Percentiles rank a stretch among this genome's conserved stretches.
These are phyloP conservation scores for Microplitis mediator DNA, from an alignment of 1,140 invertebrate species.

Conservation along the genomic window DNA sequence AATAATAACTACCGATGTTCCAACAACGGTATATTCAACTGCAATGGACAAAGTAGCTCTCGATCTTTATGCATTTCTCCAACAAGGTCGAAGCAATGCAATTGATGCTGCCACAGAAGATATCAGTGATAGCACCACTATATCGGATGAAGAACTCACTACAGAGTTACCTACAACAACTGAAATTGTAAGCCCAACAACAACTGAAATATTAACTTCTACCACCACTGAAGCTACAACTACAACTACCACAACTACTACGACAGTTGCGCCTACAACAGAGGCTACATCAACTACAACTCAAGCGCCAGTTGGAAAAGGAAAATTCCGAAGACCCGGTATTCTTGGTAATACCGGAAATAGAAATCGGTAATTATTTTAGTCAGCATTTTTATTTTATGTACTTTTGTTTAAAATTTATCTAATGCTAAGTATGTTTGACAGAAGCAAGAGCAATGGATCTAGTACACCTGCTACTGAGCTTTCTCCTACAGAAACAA, in stretches of 20 bases:
- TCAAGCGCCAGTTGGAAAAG: slow-evolving; percentile 51
- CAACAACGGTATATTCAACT: slow-evolving; percentile 63
- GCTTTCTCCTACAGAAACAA: slow-evolving; percentile 40
- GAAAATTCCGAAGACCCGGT: slow-evolving; percentile 55
- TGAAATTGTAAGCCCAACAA: slow-evolving; percentile 65
- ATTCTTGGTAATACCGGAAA: slow-evolving; percentile 40
- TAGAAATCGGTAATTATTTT: slow-evolving; percentile 47
- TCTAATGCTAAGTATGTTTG: neutral
- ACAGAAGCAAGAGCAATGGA: slow-evolving; percentile 46
- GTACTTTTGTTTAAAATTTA: neutral
- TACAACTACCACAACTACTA: slow-evolving; percentile 61
- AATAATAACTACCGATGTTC: slow-evolving; percentile 65
- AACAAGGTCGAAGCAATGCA: slow-evolving; percentile 74
- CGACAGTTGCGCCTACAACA: slow-evolving; percentile 43
- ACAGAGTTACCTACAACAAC: slow-evolving; percentile 67
- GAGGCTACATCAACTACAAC: slow-evolving; percentile 35
- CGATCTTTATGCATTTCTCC: slow-evolving; percentile 77
- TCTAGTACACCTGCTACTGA: slow-evolving; percentile 44
- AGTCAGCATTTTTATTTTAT: neutral
- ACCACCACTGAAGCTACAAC: slow-evolving; percentile 61
- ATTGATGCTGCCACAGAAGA: slow-evolving; percentile 57
- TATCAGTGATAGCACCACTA: slow-evolving; percentile 50
- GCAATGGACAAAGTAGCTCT: slow-evolving; percentile 81
- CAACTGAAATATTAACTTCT: slow-evolving; percentile 55
- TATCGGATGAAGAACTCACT: slow-evolving; percentile 61